Evolutionary conservation across 2,888 invertebrate species (phyloP).

Genomic region (Lordiphosa fenestrarum): DNA sequence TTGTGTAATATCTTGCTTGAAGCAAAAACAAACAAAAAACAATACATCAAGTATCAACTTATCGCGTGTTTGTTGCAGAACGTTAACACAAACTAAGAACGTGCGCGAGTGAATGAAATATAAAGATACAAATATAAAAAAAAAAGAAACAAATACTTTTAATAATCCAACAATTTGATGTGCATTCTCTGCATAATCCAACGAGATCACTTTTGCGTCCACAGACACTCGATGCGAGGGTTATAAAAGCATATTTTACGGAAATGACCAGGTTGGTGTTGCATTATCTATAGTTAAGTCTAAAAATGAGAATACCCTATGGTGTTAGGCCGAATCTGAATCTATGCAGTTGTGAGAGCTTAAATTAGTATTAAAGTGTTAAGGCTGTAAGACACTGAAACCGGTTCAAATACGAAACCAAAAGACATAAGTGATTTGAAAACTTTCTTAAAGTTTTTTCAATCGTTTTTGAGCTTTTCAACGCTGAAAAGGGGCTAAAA

Average conservation of each 20-base stretch:
- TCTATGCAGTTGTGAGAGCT: too few relatives aligned
- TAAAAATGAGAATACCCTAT: too few relatives aligned
- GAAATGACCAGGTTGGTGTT: conserved; percentile 67
- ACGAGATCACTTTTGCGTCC: conserved; percentile 22
- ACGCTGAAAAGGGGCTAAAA: too few relatives aligned
- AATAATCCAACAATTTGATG: conserved; percentile 48
- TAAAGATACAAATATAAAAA: conserved; percentile 35
- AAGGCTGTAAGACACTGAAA: too few relatives aligned
- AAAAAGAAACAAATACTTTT: conserved; percentile 10
- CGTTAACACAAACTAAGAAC: conserved; percentile 44
- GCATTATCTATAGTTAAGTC: not conserved
- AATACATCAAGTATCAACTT: conserved; percentile 26
- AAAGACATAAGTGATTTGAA: too few relatives aligned
- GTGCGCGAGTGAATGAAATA: conserved; percentile 53
- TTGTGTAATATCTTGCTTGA: conserved; percentile 67
- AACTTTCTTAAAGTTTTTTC: too few relatives aligned
- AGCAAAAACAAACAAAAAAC: conserved; percentile 21
- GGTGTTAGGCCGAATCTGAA: too few relatives aligned
- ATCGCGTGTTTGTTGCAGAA: conserved; percentile 56
- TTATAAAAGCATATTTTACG: conserved; percentile 40
- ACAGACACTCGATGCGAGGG: conserved; percentile 32
- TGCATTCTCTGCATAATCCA: conserved; percentile 45
- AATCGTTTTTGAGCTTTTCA: too few relatives aligned
- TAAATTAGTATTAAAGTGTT: too few relatives aligned
- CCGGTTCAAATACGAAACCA: too few relatives aligned